Conservation (phyloP, 2,888 invertebrate genomes). For the Yponomeuta evonymella region DNA sequence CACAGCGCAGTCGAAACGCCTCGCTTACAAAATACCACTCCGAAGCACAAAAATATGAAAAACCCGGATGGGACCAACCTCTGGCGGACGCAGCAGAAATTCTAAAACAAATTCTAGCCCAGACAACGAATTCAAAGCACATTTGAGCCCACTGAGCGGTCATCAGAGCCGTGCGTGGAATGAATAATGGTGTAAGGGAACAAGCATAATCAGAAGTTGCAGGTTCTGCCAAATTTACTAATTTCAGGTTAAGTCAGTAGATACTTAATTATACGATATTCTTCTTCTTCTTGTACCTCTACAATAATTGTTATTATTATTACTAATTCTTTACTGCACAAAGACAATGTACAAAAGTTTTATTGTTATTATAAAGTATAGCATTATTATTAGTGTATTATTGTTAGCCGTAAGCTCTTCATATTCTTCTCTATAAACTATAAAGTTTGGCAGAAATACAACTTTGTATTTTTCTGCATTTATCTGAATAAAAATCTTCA, state of each 20-base stretch:
- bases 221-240: neutral
- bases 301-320: no score
- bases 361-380: no score
- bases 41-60: slow-evolving; percentile 14
- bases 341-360: no score
- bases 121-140: slow-evolving; percentile 38
- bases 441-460: no score
- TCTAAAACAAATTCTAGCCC: slow-evolving; percentile 15
- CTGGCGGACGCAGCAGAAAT: slow-evolving; percentile 3
- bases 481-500: no score
- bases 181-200: slow-evolving; percentile 20
- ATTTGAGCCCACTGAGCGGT: slow-evolving; percentile 41
- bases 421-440: no score
- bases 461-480: no score
- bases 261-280: no score
- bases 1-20: neutral
- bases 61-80: slow-evolving; percentile 21
- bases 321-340: no score
- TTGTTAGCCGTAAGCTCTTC: no score
- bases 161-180: slow-evolving; percentile 44
- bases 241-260: neutral
- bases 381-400: no score
- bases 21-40: neutral
- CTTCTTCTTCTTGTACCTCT: no score
- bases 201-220: neutral